Evolutionary conservation across 2,888 invertebrate species (phyloP).

Genomic region (Tetanocera ferruginea): DNA sequence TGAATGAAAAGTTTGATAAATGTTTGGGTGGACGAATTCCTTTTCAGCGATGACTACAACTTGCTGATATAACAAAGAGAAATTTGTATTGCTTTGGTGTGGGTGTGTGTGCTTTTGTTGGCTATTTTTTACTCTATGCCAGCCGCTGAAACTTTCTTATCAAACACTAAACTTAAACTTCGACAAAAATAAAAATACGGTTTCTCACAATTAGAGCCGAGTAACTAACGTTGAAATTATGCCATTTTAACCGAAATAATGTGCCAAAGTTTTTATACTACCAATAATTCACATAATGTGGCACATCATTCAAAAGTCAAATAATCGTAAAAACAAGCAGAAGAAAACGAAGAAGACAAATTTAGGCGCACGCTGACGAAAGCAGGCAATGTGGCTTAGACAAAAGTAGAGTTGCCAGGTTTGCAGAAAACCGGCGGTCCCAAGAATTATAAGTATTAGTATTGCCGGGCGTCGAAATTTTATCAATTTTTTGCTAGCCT

Average conservation of each 20-base stretch:
- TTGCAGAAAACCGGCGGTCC: too few species aligned
- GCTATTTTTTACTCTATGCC: not conserved
- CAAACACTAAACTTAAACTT: slow-evolving; percentile 10
- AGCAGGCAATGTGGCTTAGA: not conserved
- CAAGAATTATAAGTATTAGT: too few species aligned
- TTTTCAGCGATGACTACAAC: not conserved
- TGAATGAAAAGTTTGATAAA: slow-evolving; percentile 25
- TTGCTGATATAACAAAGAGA: not conserved
- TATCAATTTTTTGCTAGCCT: too few species aligned
- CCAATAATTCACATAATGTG: slow-evolving; percentile 37
- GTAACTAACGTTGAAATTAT: slow-evolving; percentile 10
- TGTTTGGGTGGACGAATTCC: not conserved
- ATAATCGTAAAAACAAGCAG: slow-evolving; percentile 26
- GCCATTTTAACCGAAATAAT: not conserved
- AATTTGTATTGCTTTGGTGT: not conserved
- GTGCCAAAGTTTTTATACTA: slow-evolving; percentile 34
- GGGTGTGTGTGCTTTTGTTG: not conserved
- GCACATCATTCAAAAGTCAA: slow-evolving; percentile 36
- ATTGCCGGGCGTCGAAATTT: too few species aligned
- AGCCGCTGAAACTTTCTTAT: not conserved
- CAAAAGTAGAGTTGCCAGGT: too few species aligned
- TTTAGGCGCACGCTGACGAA: not conserved
- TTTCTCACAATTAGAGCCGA: slow-evolving; percentile 16
- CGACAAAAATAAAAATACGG: not conserved
- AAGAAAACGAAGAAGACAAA: not conserved